Evolutionary conservation across 2,113 vertebrate species (phyloP), one percentile per base, ranked within the genome.

Genomic region (Epinephelus moara): DNA sequence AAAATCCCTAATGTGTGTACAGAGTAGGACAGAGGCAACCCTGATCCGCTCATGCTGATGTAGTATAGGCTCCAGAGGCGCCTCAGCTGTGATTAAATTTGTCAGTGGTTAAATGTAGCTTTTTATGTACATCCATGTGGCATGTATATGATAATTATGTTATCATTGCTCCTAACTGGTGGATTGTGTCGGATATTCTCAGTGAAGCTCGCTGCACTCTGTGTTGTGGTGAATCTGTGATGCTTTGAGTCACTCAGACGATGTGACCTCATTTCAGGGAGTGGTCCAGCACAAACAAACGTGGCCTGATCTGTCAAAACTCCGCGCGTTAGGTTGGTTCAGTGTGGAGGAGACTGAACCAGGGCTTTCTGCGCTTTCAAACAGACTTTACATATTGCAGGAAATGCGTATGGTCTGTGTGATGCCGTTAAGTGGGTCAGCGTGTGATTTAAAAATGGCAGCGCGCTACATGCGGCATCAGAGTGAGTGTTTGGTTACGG

Each of bases 231-330:
- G 70, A 11, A 57, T 85, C 14, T 55, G 1, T 68, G 76, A 80
- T 67, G 84, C 76, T 80, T 73, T 75, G 69, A 76, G 49, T 82
- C 73, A 90, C 68, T 83, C 75, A 85, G 90, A 85, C 78, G 13
- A 59, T 18, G 84, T 92, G 91, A 93, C 88, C 92, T 92, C 85
- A 91, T 93, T 94, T 87, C 75, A 86, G 91, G 91, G 92, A 94
- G 89, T 87, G 89, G 91, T 87, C 79, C 80, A 79, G 78, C 53
- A 61, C 72, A 90, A 90, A 89, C 81, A 82, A 76, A 57, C 82
- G 6, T 75, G 75, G 69, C 56, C 49, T 13, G 21, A 81, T 76
- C 50, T 82, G 77, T 80, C 85, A 81, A 67, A 86, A 49, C 73
- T 76, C 42, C 3, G 4, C 5, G 56, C n/a, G 33, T 89, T 56